Evolutionary conservation across 2,113 vertebrate genomes (phyloP), one percentile per base, ranked within the genome.

Genomic region (Patagioenas fasciata): DNA sequence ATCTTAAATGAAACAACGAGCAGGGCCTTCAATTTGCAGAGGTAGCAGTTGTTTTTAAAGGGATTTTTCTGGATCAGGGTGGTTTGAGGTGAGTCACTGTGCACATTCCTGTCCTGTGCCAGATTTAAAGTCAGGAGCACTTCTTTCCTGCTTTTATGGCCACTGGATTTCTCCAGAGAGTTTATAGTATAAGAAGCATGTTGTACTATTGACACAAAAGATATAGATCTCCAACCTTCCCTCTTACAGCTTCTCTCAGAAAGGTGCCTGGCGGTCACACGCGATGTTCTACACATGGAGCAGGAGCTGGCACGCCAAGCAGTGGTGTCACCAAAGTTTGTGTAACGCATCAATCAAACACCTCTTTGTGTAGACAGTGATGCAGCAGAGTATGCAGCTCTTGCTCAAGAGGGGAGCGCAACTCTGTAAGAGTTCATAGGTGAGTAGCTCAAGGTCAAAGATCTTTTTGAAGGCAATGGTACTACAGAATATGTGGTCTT

Each of bases 341-440:
- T 9, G 70, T 95, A 48, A 95, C 64, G 34, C 12, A 95, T 94
- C 80, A 96, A 90, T 80, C 67, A 91, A 51, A 34, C 26, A 20
- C 24, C 60, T 66, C 80, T 65, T n/a, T 7, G 38, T 26, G 21
- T 13, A 32, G 73, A n/a, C 10, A 60, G 4, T 58, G 80, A 60
- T 32, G 10, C 3, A 67, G 69, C 80, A 86, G 38, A 74, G 44
- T 12, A 25, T 5, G n/a, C 28, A 38, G 25, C 3, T 11, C 42
- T 57, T 93, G 69, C 72, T 70, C 67, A 58, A 62, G 36, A 71
- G 24, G 13, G 26, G 29, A 40, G 11, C 38, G 9, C 38, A 40
- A 11, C 38, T 40, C 31, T 21, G 4, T 3, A 20, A 17, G 31
- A 60, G 42, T 34, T 89, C 8, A 34, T 2, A 67, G 42, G n/a